Evolutionary conservation across 2,797 vertebrate genomes (phyloP), one percentile per base, ranked within the genome.

Genomic region (Orientallactaga sibirica): DNA sequence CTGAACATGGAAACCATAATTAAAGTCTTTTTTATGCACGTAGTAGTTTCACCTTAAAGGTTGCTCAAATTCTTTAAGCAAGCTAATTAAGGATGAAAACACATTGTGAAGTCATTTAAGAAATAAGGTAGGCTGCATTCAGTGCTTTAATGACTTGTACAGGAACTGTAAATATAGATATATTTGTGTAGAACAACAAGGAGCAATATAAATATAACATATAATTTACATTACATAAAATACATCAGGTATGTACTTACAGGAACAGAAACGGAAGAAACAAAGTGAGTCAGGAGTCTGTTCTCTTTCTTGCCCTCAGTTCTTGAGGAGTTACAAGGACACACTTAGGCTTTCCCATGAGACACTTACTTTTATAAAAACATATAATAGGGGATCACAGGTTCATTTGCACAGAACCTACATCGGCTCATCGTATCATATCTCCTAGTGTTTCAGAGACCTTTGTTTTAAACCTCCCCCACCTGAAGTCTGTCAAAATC

Each of bases 61-160:
- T 29, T 93, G 89, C 67, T 90, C 64, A n/a, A 1, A 25, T 15
- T 92, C 81, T 90, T 92, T 96, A 93, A 94, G 80, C n/a, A 73
- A 89, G 62, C 77, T 95, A 67, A 88, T 92, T 64, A 84, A 91
- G 86, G 84, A 37, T 93, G 58, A 70, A 92, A 81, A 67, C 24
- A 22, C 66, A 0, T 0, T 66, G 41, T 19, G 33, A 94, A 93
- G 80, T 90, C 64, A 29, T 68, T 90, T 11, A 87, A 73, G 76
- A 89, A 80, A 81, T 92, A 67, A 62, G 25, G 58, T 62, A 29
- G 61, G 25, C 58, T 91, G 92, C 43, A 9, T 27, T 93, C 22
- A 70, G 29, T 79, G 22, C 62, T 86, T 90, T 48, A n/a, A 61
- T 87, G 55, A 58, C 55, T 58, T 58, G 55, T 58, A 77, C 80